phyloP scores from a whole-genome alignment of 2,797 vertebrate genomes.

The Rhabdomys pumilio region DNA sequence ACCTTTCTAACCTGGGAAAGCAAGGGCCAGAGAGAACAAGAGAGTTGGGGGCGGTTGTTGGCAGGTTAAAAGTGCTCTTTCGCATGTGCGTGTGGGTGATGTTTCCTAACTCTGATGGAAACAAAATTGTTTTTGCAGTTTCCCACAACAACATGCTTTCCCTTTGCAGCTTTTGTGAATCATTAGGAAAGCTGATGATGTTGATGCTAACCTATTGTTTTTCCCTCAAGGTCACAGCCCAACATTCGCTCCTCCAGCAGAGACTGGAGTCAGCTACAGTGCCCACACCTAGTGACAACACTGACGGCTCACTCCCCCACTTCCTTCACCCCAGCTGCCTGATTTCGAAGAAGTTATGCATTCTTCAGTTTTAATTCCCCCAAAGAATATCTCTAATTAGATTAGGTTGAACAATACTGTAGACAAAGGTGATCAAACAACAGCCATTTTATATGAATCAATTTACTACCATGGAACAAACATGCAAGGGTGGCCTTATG shows the following conservation, averaged over 20 bases:
- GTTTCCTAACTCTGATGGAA: conserved; percentile 86
- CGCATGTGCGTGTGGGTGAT: conserved; percentile 70
- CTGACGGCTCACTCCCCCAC: neutral
- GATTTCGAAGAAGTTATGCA: conserved; percentile 20
- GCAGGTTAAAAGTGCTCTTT: conserved; percentile 78
- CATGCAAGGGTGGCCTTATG: neutral
- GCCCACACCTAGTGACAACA: neutral
- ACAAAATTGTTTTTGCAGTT: conserved; percentile 84
- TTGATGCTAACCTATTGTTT: conserved; percentile 79
- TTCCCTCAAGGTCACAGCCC: conserved; percentile 69
- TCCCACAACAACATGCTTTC: conserved; percentile 86
- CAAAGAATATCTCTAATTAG: conserved; percentile 44
- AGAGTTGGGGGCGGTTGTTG: conserved; percentile 23
- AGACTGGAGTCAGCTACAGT: neutral
- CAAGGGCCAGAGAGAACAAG: conserved; percentile 73
- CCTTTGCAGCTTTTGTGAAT: conserved; percentile 84
- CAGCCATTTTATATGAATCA: conserved; percentile 42
- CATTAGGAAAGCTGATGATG: conserved; percentile 85
- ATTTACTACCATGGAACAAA: conserved; percentile 23
- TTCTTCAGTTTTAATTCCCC: neutral
- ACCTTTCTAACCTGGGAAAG: conserved; percentile 65
- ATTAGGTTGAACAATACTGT: conserved; percentile 13
- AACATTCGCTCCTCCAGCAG: neutral
- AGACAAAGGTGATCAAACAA: conserved; percentile 30
- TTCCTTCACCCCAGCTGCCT: neutral